A percentile compares a stretch with the other conserved stretches of the same genome.
These are phyloP conservation scores for Drosophila meridiana DNA, from an alignment of 2,888 invertebrate species.

Conservation along the genomic window DNA sequence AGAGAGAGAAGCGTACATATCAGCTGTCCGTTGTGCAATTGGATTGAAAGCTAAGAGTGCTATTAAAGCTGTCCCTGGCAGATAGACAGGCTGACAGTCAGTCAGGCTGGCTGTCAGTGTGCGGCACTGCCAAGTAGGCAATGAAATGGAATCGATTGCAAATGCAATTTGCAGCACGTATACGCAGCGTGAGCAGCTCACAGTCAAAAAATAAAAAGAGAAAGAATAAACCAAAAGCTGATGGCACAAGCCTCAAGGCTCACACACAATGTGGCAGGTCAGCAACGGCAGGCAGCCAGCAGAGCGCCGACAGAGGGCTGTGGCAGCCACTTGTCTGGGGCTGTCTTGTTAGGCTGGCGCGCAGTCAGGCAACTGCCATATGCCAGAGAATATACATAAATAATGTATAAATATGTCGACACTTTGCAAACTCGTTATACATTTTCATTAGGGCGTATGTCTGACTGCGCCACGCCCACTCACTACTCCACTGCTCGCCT, in stretches of 20 bases:
- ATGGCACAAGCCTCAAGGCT: constrained; percentile 6
- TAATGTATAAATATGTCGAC: constrained; percentile 63
- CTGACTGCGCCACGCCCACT: constrained; percentile 12
- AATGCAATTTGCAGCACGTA: constrained; percentile 30
- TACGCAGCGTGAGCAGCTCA: constrained; percentile 32
- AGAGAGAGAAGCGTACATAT: neutral
- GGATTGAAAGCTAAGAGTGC: constrained; percentile 29
- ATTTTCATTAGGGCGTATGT: constrained; percentile 59
- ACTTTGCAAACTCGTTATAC: constrained; percentile 65
- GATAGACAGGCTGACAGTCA: constrained; percentile 3
- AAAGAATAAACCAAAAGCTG: constrained; percentile 9
- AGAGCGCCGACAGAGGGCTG: neutral
- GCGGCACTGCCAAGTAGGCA: constrained; percentile 47
- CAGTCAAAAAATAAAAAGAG: neutral
- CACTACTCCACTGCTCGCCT: constrained; percentile 2
- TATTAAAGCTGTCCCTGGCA: constrained; percentile 30
- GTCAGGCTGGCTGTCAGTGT: neutral
- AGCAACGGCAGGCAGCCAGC: constrained; percentile 4
- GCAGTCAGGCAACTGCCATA: constrained; percentile 42
- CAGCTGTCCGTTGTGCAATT: constrained; percentile 41
- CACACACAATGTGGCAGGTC: constrained; percentile 19
- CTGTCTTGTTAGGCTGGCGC: constrained; percentile 18
- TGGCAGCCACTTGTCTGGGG: constrained; percentile 12
- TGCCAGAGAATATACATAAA: constrained; percentile 48
- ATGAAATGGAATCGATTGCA: constrained; percentile 38